These are phyloP conservation scores for Alethe castanea DNA, from an alignment of 2,113 vertebrate species.

Conservation along the genomic window DNA sequence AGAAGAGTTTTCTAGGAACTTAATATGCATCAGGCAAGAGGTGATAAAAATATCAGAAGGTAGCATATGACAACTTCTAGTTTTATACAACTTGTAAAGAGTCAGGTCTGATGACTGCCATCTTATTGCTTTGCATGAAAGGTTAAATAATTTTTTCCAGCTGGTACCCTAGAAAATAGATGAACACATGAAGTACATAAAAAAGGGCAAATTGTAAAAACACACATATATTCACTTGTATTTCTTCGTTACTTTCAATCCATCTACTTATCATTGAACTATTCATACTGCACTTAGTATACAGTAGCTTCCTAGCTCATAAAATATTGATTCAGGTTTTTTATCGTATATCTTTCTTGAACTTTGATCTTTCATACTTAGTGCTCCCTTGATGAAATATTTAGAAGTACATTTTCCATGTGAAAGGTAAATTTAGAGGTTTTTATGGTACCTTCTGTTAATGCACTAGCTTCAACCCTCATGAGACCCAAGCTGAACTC, in stretches of 20 bases:
- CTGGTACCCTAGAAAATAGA: neutral
- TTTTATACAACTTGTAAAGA: neutral
- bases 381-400: slow-evolving; percentile 37
- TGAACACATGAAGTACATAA: neutral
- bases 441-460: neutral
- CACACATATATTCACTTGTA: neutral
- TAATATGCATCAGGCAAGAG: neutral
- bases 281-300: neutral
- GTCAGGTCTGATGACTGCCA: neutral
- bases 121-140: neutral
- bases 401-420: slow-evolving; percentile 26
- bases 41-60: neutral
- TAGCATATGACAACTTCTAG: neutral
- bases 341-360: neutral
- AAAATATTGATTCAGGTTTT: slow-evolving; percentile 15
- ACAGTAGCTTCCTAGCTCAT: neutral
- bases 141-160: neutral
- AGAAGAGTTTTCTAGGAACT: neutral
- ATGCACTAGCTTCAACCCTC: neutral
- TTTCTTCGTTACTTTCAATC: neutral
- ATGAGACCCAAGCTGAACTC: neutral
- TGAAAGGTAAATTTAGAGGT: slow-evolving; percentile 35
- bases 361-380: slow-evolving; percentile 19
- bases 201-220: neutral
- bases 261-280: neutral